Conservation (phyloP, 2,888 invertebrate species). For the Cataglyphis altisquamis region DNA sequence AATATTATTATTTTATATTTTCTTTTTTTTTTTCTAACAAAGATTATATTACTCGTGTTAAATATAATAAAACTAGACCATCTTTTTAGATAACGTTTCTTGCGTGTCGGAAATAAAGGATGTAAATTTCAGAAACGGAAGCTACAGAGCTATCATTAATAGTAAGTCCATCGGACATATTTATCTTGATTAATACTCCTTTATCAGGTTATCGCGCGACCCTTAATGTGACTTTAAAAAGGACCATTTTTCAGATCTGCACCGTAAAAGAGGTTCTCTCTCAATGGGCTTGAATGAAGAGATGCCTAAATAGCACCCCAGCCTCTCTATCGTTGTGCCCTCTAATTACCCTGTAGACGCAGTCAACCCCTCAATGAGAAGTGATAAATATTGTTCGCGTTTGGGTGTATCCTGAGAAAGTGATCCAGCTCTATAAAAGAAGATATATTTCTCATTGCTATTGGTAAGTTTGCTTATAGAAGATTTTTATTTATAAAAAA, state of each 20-base stretch:
- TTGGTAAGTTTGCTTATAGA: not conserved
- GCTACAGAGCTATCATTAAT: constrained; percentile 1
- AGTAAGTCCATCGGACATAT: not conserved
- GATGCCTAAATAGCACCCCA: constrained; percentile 79
- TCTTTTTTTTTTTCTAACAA: not conserved
- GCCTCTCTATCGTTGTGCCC: constrained; percentile 80
- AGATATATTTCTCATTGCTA: constrained; percentile 26
- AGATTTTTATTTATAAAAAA: constrained; percentile 11
- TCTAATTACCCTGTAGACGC: constrained; percentile 85
- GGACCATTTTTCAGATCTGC: constrained; percentile 49
- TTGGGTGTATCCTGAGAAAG: constrained; percentile 79
- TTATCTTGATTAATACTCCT: constrained; percentile 38
- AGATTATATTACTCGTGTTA: not conserved
- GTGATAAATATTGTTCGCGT: constrained; percentile 81
- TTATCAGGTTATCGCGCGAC: constrained; percentile 61
- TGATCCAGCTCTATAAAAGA: constrained; percentile 69
- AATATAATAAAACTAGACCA: not conserved
- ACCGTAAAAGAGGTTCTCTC: constrained; percentile 70
- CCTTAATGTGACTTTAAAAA: constrained; percentile 81
- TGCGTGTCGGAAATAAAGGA: not conserved
- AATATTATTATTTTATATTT: not conserved
- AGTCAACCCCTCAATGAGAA: constrained; percentile 77
- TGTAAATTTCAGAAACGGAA: not conserved
- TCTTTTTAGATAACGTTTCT: not conserved
- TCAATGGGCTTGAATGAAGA: constrained; percentile 77